Conservation (phyloP, 2,888 invertebrate genomes). For the Agapostemon virescens region DNA sequence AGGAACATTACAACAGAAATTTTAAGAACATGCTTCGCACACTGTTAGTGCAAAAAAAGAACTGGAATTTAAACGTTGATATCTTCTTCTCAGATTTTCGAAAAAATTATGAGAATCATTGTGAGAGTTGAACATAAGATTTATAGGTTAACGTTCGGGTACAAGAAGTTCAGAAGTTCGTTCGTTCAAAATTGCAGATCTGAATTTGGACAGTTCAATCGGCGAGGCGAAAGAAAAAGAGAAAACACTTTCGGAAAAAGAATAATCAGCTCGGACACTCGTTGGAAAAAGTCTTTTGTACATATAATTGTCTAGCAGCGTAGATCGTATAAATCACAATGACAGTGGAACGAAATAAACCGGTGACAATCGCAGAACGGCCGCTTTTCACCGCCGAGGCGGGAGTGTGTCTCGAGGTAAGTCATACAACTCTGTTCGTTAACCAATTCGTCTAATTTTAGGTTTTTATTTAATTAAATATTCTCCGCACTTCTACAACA, state of each 20-base stretch:
- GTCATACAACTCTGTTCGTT: conserved; percentile 49
- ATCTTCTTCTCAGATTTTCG: background rate
- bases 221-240: background rate
- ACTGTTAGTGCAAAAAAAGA: background rate
- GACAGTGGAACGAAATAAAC: conserved; percentile 36
- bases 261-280: conserved; percentile 14
- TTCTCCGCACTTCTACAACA: conserved; percentile 78
- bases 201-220: background rate
- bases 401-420: conserved; percentile 46
- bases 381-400: background rate
- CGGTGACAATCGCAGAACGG: background rate
- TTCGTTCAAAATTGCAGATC: background rate
- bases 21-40: background rate
- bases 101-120: background rate
- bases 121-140: background rate
- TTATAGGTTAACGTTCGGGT: background rate
- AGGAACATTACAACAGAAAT: background rate
- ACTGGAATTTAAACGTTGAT: background rate
- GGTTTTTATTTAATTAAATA: conserved; percentile 79
- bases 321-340: conserved; percentile 52
- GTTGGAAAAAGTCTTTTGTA: conserved; percentile 31
- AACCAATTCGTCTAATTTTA: conserved; percentile 68
- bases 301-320: conserved; percentile 37
- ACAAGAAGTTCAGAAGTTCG: background rate
- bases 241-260: background rate